A percentile compares a stretch with the other conserved stretches of the same genome.
phyloP scores from a whole-genome alignment of 2,888 invertebrate species.

The Omphaloscelis lunosa region DNA sequence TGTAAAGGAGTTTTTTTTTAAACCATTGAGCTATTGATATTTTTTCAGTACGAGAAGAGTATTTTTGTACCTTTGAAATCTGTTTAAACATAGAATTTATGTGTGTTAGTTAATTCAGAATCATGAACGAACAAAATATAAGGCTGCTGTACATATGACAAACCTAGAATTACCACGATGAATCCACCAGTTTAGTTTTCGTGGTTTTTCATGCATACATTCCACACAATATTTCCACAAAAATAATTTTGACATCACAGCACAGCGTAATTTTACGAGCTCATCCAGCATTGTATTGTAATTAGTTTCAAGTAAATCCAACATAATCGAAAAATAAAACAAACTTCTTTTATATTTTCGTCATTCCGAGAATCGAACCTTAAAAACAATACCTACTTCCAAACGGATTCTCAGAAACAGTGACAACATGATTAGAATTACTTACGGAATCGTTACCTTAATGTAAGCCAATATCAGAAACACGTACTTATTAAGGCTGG shows the following conservation, averaged over 20 bases:
- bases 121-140: background rate
- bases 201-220: background rate
- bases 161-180: no score
- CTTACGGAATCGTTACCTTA: slow-evolving; percentile 19
- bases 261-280: slow-evolving; percentile 20
- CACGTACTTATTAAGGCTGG: slow-evolving; percentile 34
- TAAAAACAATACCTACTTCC: slow-evolving; percentile 30
- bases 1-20: background rate
- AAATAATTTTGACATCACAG: slow-evolving; percentile 5
- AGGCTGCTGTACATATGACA: no score
- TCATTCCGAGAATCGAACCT: slow-evolving; percentile 26
- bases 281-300: slow-evolving; percentile 42
- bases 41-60: background rate
- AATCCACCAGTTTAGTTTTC: no score
- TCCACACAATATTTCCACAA: background rate
- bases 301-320: slow-evolving; percentile 32
- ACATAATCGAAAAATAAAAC: slow-evolving; percentile 7
- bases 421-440: slow-evolving; percentile 20
- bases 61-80: background rate
- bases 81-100: background rate
- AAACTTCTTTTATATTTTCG: slow-evolving; percentile 16
- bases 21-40: background rate
- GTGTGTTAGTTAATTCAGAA: background rate
- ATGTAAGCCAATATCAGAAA: slow-evolving; percentile 16
- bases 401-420: slow-evolving; percentile 34